A percentile compares a stretch with the other conserved stretches of the same genome.
phyloP scores from a whole-genome alignment of 1,140 invertebrate genomes.

The Glomeris maerens region DNA sequence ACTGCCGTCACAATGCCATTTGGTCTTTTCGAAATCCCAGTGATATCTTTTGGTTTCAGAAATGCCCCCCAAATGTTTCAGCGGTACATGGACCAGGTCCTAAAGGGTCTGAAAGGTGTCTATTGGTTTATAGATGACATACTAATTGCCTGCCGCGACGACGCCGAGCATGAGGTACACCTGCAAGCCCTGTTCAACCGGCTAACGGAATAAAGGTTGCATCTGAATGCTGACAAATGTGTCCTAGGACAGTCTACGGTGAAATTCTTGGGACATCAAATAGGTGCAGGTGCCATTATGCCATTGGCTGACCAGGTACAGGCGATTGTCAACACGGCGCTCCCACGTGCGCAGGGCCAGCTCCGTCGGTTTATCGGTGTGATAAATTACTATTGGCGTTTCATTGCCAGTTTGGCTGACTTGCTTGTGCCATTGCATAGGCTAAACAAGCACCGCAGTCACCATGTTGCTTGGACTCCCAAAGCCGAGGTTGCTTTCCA shows the following conservation, averaged over 20 bases:
- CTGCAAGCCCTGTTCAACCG: conserved; percentile 12
- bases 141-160: conserved; percentile 3
- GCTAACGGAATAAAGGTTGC: conserved; percentile 13
- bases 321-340: conserved; percentile 1
- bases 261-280: conserved; percentile 9
- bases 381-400: conserved; percentile 7
- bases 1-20: conserved; percentile 21
- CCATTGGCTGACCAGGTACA: neutral
- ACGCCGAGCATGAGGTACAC: conserved; percentile 6
- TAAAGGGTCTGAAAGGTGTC: conserved; percentile 5
- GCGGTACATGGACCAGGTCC: conserved; percentile 14
- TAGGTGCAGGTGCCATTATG: neutral
- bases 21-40: conserved; percentile 24
- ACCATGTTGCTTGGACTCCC: neutral
- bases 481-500: neutral
- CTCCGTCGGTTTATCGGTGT: neutral
- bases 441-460: too few relatives aligned
- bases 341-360: neutral
- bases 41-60: conserved; percentile 24
- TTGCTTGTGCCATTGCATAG: neutral
- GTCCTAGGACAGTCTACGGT: conserved; percentile 5
- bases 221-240: conserved; percentile 9
- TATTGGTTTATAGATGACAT: conserved; percentile 16
- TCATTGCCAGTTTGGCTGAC: conserved; percentile 2
- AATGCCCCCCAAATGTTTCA: conserved; percentile 23